Evolutionary conservation across 2,113 vertebrate species (phyloP), one percentile per base, ranked within the genome.

Genomic region (Rynchops niger): DNA sequence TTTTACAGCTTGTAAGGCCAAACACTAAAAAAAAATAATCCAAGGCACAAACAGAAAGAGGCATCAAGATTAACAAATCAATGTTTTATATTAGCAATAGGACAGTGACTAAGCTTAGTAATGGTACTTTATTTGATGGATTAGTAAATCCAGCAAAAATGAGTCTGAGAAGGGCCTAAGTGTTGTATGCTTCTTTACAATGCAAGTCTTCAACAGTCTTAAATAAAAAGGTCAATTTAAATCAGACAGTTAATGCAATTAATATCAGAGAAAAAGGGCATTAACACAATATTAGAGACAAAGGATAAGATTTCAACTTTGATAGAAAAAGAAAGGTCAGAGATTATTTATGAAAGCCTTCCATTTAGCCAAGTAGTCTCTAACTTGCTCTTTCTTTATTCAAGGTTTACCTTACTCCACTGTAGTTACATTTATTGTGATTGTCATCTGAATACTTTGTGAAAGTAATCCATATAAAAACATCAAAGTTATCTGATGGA

Each of bases 171-270:
- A 90, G 19, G 12, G 7, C 7, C 29, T n/a, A 43, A 62, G 29
- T 82, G 23, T 59, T 50, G n/a, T 67, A 79, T 59, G 12, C 3
- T 67, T 71, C 38, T 90, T 88, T 90, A 15, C 26, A 66, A 61
- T 67, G 20, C 29, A 82, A 52, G 49, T 42, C 58, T 76, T 82
- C 58, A 81, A 29, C n/a, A 29, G n/a, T 19, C 32, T 90, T 82
- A 67, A 82, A 67, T 61, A n/a, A 78, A 94, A 97, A 92, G 47
- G 38, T 86, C 82, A 76, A 9, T 82, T 90, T 90, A 88, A 86
- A 86, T 63, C 71, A 86, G 42, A 67, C 5, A 49, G 49, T 21
- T 94, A 72, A 82, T 80, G n/a, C 22, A 83, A 86, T 63, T 88
- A 88, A 79, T 79, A 74, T 59, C 34, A 82, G 61, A 91, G 56